These are phyloP conservation scores for Helicoverpa assulta DNA, from an alignment of 2,888 invertebrate species.

Conservation along the genomic window DNA sequence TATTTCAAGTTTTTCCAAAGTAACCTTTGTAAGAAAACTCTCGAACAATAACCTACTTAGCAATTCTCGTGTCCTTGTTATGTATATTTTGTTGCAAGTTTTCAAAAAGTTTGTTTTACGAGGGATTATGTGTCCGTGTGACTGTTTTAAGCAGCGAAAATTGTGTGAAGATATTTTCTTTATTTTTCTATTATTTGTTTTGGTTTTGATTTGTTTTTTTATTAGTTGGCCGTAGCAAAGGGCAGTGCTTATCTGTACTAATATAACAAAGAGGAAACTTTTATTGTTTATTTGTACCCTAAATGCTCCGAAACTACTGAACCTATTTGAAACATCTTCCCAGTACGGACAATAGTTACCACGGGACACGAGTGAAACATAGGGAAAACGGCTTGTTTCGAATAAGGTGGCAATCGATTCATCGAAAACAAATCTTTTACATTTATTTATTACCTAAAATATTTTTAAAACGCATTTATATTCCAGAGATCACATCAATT, in stretches of 20 bases:
- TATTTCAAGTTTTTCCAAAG: conserved; percentile 35
- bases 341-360: too few species aligned
- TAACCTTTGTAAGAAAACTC: conserved; percentile 24
- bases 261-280: too few species aligned
- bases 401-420: not conserved
- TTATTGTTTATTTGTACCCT: too few species aligned
- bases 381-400: too few species aligned
- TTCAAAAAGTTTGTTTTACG: not conserved
- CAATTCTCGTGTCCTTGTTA: conserved; percentile 31
- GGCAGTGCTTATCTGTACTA: too few species aligned
- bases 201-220: not conserved
- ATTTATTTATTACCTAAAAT: conserved; percentile 15
- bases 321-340: too few species aligned
- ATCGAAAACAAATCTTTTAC: not conserved
- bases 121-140: not conserved
- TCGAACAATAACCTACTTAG: conserved; percentile 37
- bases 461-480: conserved; percentile 36
- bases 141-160: too few species aligned
- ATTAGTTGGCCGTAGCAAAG: too few species aligned
- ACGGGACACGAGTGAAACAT: too few species aligned
- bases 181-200: not conserved
- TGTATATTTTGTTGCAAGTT: conserved; percentile 19
- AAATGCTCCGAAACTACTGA: too few species aligned
- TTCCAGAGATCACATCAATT: conserved; percentile 26
- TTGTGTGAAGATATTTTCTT: too few species aligned